Evolutionary conservation across 2,797 vertebrate genomes (phyloP).

Genomic region (Champsocephalus esox): DNA sequence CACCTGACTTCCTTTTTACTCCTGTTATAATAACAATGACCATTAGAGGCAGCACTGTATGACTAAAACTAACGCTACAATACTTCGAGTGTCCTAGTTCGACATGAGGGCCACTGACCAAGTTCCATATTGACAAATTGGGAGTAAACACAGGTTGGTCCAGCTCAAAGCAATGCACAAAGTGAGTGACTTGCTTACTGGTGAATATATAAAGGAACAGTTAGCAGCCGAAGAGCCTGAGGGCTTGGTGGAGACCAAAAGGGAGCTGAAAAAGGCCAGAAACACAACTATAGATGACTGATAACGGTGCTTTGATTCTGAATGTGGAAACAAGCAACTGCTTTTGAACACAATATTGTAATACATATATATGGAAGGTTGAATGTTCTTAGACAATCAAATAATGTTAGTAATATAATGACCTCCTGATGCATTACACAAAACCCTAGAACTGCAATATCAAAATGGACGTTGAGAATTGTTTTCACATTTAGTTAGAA

Average conservation of each 20-base stretch:
- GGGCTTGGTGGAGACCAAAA: conserved; percentile 1
- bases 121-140: too few relatives aligned
- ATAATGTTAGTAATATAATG: background rate
- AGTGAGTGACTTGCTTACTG: too few relatives aligned
- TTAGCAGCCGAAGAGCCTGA: background rate
- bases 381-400: background rate
- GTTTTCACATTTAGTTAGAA: background rate
- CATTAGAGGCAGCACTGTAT: too few relatives aligned
- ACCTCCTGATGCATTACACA: background rate
- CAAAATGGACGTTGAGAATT: background rate
- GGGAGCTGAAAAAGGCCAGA: background rate
- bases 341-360: conserved; percentile 2
- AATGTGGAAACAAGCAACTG: background rate
- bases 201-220: background rate
- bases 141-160: too few relatives aligned
- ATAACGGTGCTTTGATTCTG: too few relatives aligned
- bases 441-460: background rate
- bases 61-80: too few relatives aligned
- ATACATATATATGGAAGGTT: background rate
- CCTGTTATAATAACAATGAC: too few relatives aligned
- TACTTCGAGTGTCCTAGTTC: too few relatives aligned
- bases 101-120: too few relatives aligned
- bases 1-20: too few relatives aligned
- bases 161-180: too few relatives aligned
- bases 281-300: background rate